Evolutionary conservation across 1,140 invertebrate species (phyloP).

Genomic region (Zaprionus lachaisei): DNA sequence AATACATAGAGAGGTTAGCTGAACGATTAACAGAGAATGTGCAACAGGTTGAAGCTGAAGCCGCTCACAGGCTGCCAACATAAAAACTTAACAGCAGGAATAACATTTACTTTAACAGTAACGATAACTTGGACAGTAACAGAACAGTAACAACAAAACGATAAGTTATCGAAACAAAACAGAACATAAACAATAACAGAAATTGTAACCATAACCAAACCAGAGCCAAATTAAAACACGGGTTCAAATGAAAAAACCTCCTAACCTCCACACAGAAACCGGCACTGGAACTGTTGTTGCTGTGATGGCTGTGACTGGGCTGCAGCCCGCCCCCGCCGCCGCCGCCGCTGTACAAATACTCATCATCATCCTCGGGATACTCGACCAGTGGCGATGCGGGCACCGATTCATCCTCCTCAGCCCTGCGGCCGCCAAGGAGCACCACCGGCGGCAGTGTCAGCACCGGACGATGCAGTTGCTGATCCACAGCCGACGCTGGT

Average conservation of each 20-base stretch:
- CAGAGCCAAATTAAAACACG: conserved; percentile 52
- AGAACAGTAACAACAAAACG: conserved; percentile 6
- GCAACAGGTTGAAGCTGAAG: conserved; percentile 14
- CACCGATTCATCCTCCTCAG: conserved; percentile 63
- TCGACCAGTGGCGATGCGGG: conserved; percentile 84
- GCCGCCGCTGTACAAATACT: conserved; percentile 54
- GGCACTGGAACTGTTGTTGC: conserved; percentile 68
- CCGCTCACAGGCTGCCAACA: conserved; percentile 8
- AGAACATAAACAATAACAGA: conserved; percentile 23
- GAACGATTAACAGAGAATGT: conserved; percentile 14
- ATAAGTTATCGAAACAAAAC: not conserved
- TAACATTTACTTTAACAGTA: not conserved
- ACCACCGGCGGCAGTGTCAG: conserved; percentile 81
- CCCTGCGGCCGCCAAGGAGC: conserved; percentile 66
- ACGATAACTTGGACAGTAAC: conserved; percentile 24
- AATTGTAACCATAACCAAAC: conserved; percentile 41
- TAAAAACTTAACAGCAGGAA: conserved; percentile 1
- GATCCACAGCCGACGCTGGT: conserved; percentile 51
- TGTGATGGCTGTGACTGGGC: conserved; percentile 66
- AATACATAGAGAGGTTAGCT: not conserved
- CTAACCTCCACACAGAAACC: conserved; percentile 84
- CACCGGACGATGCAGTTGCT: conserved; percentile 82
- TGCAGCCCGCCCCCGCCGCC: conserved; percentile 38
- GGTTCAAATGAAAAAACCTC: conserved; percentile 67
- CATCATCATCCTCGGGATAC: conserved; percentile 90